Conservation (phyloP, 2,113 vertebrate genomes). For the Lampris incognitus region DNA sequence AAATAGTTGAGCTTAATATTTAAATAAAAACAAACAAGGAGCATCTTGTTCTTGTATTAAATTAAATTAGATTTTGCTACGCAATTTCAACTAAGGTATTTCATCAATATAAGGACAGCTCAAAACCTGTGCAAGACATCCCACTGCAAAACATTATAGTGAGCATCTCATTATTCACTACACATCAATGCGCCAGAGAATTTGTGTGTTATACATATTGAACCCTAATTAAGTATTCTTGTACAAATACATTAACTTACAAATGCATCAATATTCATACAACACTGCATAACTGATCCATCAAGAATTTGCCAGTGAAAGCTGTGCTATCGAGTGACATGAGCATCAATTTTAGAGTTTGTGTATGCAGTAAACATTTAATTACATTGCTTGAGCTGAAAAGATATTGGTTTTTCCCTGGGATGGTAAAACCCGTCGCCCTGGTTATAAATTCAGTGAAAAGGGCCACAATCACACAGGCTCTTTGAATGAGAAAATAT, state of each 20-base stretch:
- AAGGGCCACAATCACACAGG: too few relatives aligned
- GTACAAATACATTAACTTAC: slow-evolving; percentile 26
- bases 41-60: slow-evolving; percentile 46
- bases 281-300: slow-evolving; percentile 11
- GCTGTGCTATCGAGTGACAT: slow-evolving; percentile 31
- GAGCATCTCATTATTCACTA: too few relatives aligned
- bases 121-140: slow-evolving; percentile 27
- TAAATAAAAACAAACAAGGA: slow-evolving; percentile 53
- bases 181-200: too few relatives aligned
- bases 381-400: too few relatives aligned
- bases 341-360: slow-evolving; percentile 20
- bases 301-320: slow-evolving; percentile 27
- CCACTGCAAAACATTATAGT: slow-evolving; percentile 30
- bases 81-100: slow-evolving; percentile 40
- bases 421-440: too few relatives aligned
- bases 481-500: too few relatives aligned
- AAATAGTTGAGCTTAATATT: slow-evolving; percentile 16
- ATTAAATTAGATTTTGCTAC: slow-evolving; percentile 42
- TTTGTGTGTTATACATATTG: slow-evolving; percentile 3
- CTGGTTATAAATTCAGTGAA: too few relatives aligned
- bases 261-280: slow-evolving; percentile 36
- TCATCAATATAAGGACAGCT: slow-evolving; percentile 49
- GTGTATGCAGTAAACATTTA: slow-evolving; percentile 15
- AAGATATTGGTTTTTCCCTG: too few relatives aligned
- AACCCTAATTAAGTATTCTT: not conserved